Conservation (phyloP, 2,888 invertebrate genomes). For the Caenorhabditis sinica region DNA sequence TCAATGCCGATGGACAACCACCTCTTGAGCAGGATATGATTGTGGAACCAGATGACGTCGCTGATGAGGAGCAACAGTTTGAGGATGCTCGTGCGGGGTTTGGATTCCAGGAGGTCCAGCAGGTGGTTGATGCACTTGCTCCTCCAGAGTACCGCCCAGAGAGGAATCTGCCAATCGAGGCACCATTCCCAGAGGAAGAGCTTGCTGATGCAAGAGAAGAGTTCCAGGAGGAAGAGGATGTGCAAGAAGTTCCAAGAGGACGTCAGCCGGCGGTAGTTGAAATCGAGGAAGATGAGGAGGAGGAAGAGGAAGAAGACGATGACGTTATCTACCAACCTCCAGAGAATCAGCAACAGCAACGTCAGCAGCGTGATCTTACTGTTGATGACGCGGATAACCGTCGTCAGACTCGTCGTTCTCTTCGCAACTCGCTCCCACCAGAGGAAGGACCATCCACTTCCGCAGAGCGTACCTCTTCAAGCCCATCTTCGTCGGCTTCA, state of each 20-base stretch:
- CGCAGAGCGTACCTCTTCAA: neutral
- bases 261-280: too few species aligned
- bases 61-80: neutral
- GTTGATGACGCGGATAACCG: slow-evolving; percentile 19
- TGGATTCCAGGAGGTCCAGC: slow-evolving; percentile 3
- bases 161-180: neutral
- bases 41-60: neutral
- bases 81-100: neutral
- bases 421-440: slow-evolving; percentile 1
- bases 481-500: neutral
- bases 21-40: neutral
- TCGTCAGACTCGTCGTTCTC: slow-evolving; percentile 19
- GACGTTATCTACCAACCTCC: neutral
- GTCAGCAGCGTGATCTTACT: neutral
- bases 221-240: neutral
- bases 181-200: too few species aligned
- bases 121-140: neutral
- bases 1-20: neutral
- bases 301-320: neutral
- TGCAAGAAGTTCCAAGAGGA: neutral
- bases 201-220: too few species aligned
- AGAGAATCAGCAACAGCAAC: neutral
- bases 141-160: neutral
- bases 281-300: neutral
- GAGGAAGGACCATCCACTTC: slow-evolving; percentile 23